Conservation (phyloP, 2,888 invertebrate genomes). For the Pomacea canaliculata region DNA sequence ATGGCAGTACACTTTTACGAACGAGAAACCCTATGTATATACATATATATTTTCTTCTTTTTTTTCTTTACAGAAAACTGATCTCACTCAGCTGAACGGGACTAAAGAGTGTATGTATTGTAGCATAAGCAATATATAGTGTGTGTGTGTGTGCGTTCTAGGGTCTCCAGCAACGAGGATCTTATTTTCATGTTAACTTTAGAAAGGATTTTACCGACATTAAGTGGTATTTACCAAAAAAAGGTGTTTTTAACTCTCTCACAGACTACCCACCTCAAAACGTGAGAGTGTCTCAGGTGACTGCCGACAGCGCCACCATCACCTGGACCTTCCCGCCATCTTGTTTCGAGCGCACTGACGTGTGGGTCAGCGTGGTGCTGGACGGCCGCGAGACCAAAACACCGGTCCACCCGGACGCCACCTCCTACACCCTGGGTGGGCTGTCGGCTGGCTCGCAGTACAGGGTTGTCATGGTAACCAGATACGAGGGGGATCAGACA, state of each 20-base stretch:
- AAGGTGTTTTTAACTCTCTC: neutral
- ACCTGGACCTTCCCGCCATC: slow-evolving; percentile 22
- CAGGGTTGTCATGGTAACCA: slow-evolving; percentile 23
- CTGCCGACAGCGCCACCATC: slow-evolving; percentile 7
- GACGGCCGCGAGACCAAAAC: neutral
- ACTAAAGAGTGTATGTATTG: too few relatives aligned
- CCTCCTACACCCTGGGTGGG: slow-evolving; percentile 20
- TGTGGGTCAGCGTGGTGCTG: slow-evolving; percentile 10
- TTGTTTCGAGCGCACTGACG: slow-evolving; percentile 27
- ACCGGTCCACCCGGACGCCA: slow-evolving; percentile 28
- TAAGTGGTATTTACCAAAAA: too few relatives aligned
- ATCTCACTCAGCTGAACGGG: too few relatives aligned
- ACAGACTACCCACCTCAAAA: slow-evolving; percentile 22
- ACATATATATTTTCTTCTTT: neutral
- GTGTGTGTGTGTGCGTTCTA: too few relatives aligned
- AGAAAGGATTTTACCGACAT: too few relatives aligned
- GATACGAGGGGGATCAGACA: slow-evolving; percentile 5
- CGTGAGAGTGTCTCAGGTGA: slow-evolving; percentile 5
- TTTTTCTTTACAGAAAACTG: too few relatives aligned
- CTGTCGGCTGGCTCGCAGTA: slow-evolving; percentile 20
- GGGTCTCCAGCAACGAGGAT: too few relatives aligned
- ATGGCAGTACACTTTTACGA: too few relatives aligned
- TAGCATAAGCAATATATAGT: too few relatives aligned
- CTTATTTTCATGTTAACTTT: too few relatives aligned
- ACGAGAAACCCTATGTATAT: too few relatives aligned